Evolutionary conservation across 2,113 vertebrate species (phyloP), one percentile per base, ranked within the genome.

Genomic region (Ciconia boyciana): DNA sequence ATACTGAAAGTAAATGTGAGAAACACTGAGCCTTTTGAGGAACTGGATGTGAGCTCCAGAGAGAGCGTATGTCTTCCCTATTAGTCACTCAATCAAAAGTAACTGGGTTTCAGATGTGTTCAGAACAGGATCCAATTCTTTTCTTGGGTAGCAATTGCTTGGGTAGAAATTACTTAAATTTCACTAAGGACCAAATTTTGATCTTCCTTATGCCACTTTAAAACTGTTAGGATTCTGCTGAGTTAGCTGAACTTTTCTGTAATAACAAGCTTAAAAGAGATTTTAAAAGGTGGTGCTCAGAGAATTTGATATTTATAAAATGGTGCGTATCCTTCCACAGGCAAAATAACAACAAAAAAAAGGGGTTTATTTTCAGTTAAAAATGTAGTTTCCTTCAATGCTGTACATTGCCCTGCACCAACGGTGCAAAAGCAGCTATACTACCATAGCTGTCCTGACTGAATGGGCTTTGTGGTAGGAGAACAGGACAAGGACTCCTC

Each of bases 1-100:
- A 55, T 31, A 93, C 60, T 76, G 68, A 86, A 95, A 90, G 51
- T 74, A 82, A 93, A 95, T 17, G 74, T 51, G 62, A 94, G n/a
- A 86, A 93, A 70, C 0, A 5, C 26, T 39, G 62, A 86, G 18
- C 46, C 58, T 80, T 93, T 93, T 83, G 87, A 94, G 88, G 79
- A 91, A 48, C 46, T 88, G 48, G 16, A 39, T 77, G 44, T 81
- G 87, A 94, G 17, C 46, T 79, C 34, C 70, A 87, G 93, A 81
- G 92, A 94, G 77, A 72, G 75, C 4, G 28, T 69, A 32, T 87
- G 66, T 95, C 89, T 94, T 78, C 86, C n/a, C 24, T 75, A 21
- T 64, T 77, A 90, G 49, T 52, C 54, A 77, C 43, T 89, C 74
- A 77, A 13, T 69, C 84, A 83, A 68, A 83, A 88, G 48, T 68